phyloP scores from a whole-genome alignment of 2,113 vertebrate genomes.

The Panurus biarmicus region DNA sequence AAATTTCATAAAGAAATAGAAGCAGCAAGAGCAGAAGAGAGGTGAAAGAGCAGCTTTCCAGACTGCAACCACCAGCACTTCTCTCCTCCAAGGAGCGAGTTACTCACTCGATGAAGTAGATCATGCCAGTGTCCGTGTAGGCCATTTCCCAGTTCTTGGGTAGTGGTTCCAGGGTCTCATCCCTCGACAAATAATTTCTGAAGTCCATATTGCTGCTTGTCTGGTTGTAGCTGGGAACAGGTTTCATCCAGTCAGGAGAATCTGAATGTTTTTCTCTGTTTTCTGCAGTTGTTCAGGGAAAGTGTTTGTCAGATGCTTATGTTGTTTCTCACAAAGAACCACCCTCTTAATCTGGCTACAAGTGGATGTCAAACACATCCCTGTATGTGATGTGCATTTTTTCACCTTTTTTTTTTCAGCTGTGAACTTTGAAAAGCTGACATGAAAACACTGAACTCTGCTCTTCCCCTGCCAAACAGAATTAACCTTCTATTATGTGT shows the following conservation, averaged over 20 bases:
- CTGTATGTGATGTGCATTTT: conserved; percentile 15
- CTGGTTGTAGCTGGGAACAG: conserved; percentile 94
- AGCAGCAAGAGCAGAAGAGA: neutral
- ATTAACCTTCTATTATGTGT: conserved; percentile 28
- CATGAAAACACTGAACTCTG: conserved; percentile 36
- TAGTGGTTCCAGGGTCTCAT: conserved; percentile 87
- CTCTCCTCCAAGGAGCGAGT: neutral
- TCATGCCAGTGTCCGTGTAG: conserved; percentile 95
- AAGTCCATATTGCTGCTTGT: conserved; percentile 87
- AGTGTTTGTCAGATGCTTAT: conserved; percentile 33
- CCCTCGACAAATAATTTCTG: conserved; percentile 80
- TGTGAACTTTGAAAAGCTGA: conserved; percentile 35
- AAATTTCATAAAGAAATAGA: neutral
- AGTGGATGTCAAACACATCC: neutral
- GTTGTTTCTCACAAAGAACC: conserved; percentile 39
- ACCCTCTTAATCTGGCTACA: conserved; percentile 18
- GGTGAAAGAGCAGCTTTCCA: neutral
- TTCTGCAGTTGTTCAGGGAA: conserved; percentile 75
- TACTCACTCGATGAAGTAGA: conserved; percentile 99
- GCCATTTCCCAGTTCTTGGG: conserved; percentile 98
- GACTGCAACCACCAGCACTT: neutral
- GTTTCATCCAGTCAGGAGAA: conserved; percentile 86
- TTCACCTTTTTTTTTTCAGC: neutral
- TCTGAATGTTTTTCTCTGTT: conserved; percentile 80
- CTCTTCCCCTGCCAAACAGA: conserved; percentile 24